Percentiles rank a stretch among this genome's conserved stretches.
phyloP scores from a whole-genome alignment of 2,888 invertebrate genomes.

The Napeogenes sylphis region DNA sequence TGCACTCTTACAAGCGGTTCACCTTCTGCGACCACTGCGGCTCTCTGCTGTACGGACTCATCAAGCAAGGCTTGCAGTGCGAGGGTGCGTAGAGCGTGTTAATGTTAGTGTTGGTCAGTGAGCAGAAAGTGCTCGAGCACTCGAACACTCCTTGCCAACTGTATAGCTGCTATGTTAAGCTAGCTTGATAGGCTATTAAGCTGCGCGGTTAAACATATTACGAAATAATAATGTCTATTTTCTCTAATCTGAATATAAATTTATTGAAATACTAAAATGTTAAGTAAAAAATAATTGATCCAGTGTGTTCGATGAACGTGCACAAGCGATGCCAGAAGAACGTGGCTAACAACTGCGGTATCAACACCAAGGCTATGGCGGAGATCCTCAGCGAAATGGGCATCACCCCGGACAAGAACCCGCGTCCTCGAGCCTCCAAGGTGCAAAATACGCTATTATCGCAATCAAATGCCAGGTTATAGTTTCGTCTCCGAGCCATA shows the following conservation, averaged over 20 bases:
- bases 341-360: conserved; percentile 99
- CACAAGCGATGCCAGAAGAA: conserved; percentile 99
- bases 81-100: conserved; percentile 78
- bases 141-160: too few species aligned
- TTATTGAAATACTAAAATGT: too few species aligned
- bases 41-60: conserved; percentile 96
- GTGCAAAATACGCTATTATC: conserved; percentile 41
- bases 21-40: conserved; percentile 99
- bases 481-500: too few species aligned
- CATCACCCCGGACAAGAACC: conserved; percentile 90
- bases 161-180: too few species aligned
- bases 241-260: too few species aligned
- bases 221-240: too few species aligned
- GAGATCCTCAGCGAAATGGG: conserved; percentile 94
- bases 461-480: too few species aligned
- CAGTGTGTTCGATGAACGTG: conserved; percentile 97
- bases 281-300: conserved; percentile 7
- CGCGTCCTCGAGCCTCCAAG: conserved; percentile 81
- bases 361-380: conserved; percentile 97
- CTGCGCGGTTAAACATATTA: too few species aligned
- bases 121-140: too few species aligned
- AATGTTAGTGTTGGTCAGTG: too few species aligned
- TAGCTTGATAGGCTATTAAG: too few species aligned
- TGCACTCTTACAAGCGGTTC: conserved; percentile 98
- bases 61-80: conserved; percentile 97